Evolutionary conservation across 2,797 vertebrate genomes (phyloP), one percentile per base, ranked within the genome.

Genomic region (Ficedula albicollis): DNA sequence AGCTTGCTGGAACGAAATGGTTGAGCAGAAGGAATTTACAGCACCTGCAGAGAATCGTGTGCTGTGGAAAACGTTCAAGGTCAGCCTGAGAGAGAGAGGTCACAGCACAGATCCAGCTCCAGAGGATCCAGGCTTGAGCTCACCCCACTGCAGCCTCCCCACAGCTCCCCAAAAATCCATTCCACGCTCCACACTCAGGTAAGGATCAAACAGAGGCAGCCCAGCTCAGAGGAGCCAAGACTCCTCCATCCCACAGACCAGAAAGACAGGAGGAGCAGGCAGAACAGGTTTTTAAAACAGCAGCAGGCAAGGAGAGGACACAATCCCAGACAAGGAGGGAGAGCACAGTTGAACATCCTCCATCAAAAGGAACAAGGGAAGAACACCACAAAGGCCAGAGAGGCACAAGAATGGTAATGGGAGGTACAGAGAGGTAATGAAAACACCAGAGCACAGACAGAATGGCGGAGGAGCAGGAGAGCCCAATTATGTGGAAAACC

Each of bases 1-100:
- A 96, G 96, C 94, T 96, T 96, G 95, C 95, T 91, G 94, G 87
- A 95, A 91, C 60, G 77, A 93, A 96, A 96, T 95, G 41, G 7
- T 69, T 86, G 89, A 95, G 87, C 94, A 96, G 95, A 92, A 95
- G 94, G 93, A 92, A 95, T 93, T 91, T 74, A 89, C 85, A 88
- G 94, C 95, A 93, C 95, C 94, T 96, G 96, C 95, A 97, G 94
- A 96, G 94, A 92, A 93, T 87, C 67, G 2, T 60, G 16, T 81
- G 74, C 94, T 56, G 76, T 68, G 89, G 62, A 84, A 95, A 94
- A 91, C 89, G 76, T 85, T 90, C 95, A 96, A 96, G 95, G 95
- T 95, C 91, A 88, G 34, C 2, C 0, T 55, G 73, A 85, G n/a
- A n/a, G 56, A 91, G 82, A 73, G 39, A 34, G 91, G 93, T 83